Evolutionary conservation across 2,113 vertebrate genomes (phyloP).

Genomic region (Entosphenus tridentatus): DNA sequence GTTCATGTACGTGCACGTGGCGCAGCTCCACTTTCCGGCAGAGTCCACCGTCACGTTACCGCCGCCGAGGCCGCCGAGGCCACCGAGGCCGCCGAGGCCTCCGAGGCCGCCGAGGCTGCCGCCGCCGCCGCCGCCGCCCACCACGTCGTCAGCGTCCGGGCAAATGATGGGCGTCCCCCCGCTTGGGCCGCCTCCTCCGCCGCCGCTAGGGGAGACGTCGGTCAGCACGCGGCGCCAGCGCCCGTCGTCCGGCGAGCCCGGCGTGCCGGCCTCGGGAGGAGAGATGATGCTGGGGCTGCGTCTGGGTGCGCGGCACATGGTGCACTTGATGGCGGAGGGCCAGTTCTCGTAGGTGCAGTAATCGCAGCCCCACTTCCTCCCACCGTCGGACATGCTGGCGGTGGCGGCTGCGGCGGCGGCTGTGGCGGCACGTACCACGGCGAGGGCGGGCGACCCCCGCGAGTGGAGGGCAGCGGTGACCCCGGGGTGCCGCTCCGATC

Average conservation of each 20-base stretch:
- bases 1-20: conserved; percentile 3
- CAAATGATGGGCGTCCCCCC: conserved; percentile 2
- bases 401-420: no score
- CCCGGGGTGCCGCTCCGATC: no score
- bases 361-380: neutral
- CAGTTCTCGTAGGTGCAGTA: conserved; percentile 5
- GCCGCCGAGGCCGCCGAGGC: no score
- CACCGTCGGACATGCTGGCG: neutral
- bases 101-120: no score
- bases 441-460: no score
- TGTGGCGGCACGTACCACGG: no score
- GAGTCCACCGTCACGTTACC: neutral
- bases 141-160: neutral
- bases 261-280: neutral
- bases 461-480: no score
- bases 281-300: neutral
- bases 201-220: no score
- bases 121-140: no score
- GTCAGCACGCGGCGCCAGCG: neutral
- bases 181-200: neutral
- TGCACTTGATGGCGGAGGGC: conserved; percentile 3
- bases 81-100: no score
- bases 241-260: neutral
- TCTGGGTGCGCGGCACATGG: neutral
- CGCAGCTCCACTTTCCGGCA: neutral